Base-by-base conservation (phyloP, 2,888 invertebrate species). In the Epinotia nisella region DNA sequence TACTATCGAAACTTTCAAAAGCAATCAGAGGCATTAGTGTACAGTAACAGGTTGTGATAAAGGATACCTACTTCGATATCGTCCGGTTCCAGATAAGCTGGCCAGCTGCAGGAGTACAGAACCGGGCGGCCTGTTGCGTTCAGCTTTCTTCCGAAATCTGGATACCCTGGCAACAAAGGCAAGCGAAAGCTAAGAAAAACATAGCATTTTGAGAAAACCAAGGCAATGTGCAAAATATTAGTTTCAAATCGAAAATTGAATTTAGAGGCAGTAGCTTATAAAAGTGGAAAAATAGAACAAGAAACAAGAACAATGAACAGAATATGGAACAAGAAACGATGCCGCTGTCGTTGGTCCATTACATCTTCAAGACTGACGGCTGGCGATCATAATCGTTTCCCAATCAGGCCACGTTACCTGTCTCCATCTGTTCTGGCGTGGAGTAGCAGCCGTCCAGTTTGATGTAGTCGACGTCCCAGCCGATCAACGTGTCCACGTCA, bases 81-180 rank as follows among this genome's bases (percentile, higher is more conserved):
- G n/a, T 85, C 82, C 10, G 92, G 93, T 83, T 95, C 95, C 83
- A 95, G 95, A 83, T 98, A 98, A 7, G 96, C 96, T 1, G 98
- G 97, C 97, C 97, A 98, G 82, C 96, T 96, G 89, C 98, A 98
- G 0, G 97, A 97, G 83, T 96, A 98, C 0, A 97, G 94, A 76
- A 98, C 97, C 0, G 95, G 95, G 29, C 97, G 94, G 13, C 96
- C 97, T 53, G 97, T 96, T 75, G 93, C 89, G 85, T 97, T 97
- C 76, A 98, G 87, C 79, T 94, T 94, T 78, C 89, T 89, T 3
- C 96, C 96, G 90, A 97, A 96, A 74, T 94, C 91, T 0, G 96
- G 96, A 85, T 97, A 97, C 2, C 96, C 97, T 96, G 82, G 5
- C 82, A 83, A 69, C 68, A 35, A 56, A n/a, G 39, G 15, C 35